Percentiles rank a stretch among this genome's conserved stretches.
Conservation (phyloP, 2,888 invertebrate species). For the Sepiola atlantica region DNA sequence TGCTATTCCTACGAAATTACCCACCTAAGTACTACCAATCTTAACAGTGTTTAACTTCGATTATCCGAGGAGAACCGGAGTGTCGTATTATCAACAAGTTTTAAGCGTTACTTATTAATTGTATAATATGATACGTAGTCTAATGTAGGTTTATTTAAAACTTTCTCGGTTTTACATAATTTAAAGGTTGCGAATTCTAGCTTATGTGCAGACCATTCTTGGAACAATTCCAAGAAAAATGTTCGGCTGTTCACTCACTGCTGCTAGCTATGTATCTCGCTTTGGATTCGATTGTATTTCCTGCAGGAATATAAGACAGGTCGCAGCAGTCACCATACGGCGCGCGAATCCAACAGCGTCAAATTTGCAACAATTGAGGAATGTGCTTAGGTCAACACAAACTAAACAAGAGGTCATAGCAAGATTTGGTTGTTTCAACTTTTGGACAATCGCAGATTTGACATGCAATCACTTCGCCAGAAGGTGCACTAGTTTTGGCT, state of each 20-base stretch:
- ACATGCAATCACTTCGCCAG: neutral
- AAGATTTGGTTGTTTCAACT: neutral
- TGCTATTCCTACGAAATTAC: too few species aligned
- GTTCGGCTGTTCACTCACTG: too few species aligned
- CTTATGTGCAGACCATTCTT: neutral
- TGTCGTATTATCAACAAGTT: too few species aligned
- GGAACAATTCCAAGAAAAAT: neutral
- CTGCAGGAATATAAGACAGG: neutral
- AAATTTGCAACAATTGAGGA: neutral
- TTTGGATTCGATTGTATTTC: neutral
- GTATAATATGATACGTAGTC: too few species aligned
- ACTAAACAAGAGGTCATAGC: too few species aligned
- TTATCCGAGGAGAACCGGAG: too few species aligned
- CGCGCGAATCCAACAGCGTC: neutral
- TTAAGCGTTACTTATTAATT: too few species aligned
- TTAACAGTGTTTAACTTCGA: too few species aligned
- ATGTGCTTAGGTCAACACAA: neutral
- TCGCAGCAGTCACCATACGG: too few species aligned
- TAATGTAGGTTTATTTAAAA: too few species aligned
- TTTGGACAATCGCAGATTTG: neutral
- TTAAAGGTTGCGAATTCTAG: neutral
- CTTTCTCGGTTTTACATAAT: neutral
- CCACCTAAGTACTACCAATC: too few species aligned
- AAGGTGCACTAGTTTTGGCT: neutral
- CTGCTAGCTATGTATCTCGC: too few species aligned